Evolutionary conservation across 2,797 vertebrate species (phyloP), one percentile per base, ranked within the genome.

Genomic region (Labroides dimidiatus): DNA sequence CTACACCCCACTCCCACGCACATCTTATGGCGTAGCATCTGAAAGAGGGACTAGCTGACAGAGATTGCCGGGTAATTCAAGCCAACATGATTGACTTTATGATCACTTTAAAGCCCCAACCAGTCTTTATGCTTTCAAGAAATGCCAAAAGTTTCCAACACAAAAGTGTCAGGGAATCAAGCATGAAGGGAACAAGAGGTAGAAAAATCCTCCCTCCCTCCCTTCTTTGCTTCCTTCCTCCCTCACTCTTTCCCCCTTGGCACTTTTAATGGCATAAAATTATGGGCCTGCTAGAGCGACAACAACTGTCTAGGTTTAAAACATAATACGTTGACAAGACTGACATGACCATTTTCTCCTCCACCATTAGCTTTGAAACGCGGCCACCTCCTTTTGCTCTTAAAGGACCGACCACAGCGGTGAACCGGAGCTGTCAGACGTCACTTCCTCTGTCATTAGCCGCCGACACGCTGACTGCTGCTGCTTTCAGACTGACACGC

Each of bases 51-150:
- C 93, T 91, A 95, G 93, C 94, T 97, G 95, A 96, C 94, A 95
- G 93, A 94, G 90, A 96, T 95, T 94, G 94, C 94, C 84, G 94
- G 92, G 95, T 96, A 97, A 96, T 96, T 99, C 95, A 90, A 96
- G 95, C 93, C 94, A 86, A 95, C 95, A 94, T 97, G 97, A 98
- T 96, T 97, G 96, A 96, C 94, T 97, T 97, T 95, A 95, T 95
- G 95, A 96, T 96, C 93, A 92, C 95, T 96, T 95, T 91, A 93
- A 93, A 94, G 92, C 93, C 91, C 93, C 94, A 96, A 96, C 94
- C 94, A 93, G 95, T 96, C 94, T 95, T 97, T 96, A 96, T 93
- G 95, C 93, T 96, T 95, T 96, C 95, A 97, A 95, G 93, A 94
- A 93, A 92, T 95, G 95, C 95, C 94, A 95, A 93, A 94, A 93